phyloP scores from a whole-genome alignment of 2,797 vertebrate genomes.

The Pseudomugil tenellus region DNA sequence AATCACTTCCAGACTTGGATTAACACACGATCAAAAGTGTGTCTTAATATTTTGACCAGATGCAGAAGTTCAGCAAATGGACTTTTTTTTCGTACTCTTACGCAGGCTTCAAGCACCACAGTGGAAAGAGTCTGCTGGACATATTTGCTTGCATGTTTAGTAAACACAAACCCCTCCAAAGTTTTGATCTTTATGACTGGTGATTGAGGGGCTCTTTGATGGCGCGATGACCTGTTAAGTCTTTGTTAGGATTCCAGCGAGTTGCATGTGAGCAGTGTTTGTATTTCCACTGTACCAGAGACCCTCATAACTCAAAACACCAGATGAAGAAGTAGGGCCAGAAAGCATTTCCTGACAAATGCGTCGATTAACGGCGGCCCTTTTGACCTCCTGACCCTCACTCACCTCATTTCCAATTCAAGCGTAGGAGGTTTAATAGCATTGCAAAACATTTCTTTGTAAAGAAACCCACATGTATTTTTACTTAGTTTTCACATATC shows the following conservation, averaged over 20 bases:
- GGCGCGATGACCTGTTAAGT: slow-evolving; percentile 29
- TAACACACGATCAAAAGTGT: slow-evolving; percentile 21
- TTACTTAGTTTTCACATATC: slow-evolving; percentile 40
- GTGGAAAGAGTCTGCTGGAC: slow-evolving; percentile 34
- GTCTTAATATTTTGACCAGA: slow-evolving; percentile 23
- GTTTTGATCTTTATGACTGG: slow-evolving; percentile 39
- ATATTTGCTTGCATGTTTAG: slow-evolving; percentile 55
- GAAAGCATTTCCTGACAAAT: slow-evolving; percentile 58
- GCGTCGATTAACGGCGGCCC: slow-evolving; percentile 61
- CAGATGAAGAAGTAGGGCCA: slow-evolving; percentile 71
- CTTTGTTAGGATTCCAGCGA: slow-evolving; percentile 48
- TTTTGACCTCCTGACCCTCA: slow-evolving; percentile 48
- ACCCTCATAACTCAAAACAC: slow-evolving; percentile 63
- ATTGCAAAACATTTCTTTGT: slow-evolving; percentile 12
- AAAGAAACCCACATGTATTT: slow-evolving; percentile 24
- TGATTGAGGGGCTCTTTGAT: slow-evolving; percentile 60
- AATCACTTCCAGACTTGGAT: slow-evolving; percentile 49
- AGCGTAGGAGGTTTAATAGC: slow-evolving; percentile 46
- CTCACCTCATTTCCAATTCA: slow-evolving; percentile 21
- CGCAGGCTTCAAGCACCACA: slow-evolving; percentile 19
- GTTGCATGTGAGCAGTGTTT: slow-evolving; percentile 57
- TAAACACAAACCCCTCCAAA: slow-evolving; percentile 58
- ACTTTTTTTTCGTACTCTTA: slow-evolving; percentile 14
- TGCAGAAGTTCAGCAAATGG: slow-evolving; percentile 14
- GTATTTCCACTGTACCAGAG: slow-evolving; percentile 56